Evolutionary conservation across 2,888 invertebrate species (phyloP).

Genomic region (Blastobasis lacticolella): DNA sequence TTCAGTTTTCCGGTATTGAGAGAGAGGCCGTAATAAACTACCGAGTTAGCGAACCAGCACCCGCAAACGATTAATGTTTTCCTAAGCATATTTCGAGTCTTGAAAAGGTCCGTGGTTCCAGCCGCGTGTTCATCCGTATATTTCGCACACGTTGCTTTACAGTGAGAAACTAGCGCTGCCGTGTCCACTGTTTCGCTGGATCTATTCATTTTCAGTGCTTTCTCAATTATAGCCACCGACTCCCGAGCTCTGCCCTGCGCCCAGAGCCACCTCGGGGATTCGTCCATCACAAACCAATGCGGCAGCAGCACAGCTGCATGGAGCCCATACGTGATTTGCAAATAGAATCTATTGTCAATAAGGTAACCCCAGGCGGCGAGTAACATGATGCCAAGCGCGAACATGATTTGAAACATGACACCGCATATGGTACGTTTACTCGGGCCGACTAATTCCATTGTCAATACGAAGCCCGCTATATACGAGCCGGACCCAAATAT

Average conservation of each 20-base stretch:
- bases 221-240: conserved; percentile 82
- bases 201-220: conserved; percentile 81
- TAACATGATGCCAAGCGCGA: conserved; percentile 86
- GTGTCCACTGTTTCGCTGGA: conserved; percentile 77
- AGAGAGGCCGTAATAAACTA: conserved; percentile 89
- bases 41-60: conserved; percentile 90
- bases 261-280: conserved; percentile 93
- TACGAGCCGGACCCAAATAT: conserved; percentile 88
- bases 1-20: conserved; percentile 84
- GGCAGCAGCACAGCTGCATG: conserved; percentile 82
- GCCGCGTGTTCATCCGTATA: conserved; percentile 66
- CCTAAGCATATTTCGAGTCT: conserved; percentile 82
- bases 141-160: conserved; percentile 66
- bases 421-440: conserved; percentile 87
- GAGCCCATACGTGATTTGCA: conserved; percentile 85
- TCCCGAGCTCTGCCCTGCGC: conserved; percentile 83
- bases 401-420: conserved; percentile 84
- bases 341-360: conserved; percentile 80
- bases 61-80: conserved; percentile 87
- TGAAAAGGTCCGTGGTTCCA: conserved; percentile 83
- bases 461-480: conserved; percentile 78
- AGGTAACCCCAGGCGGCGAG: conserved; percentile 88
- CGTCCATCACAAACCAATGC: conserved; percentile 90
- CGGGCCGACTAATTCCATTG: conserved; percentile 89
- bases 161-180: conserved; percentile 77